phyloP scores from a whole-genome alignment of 2,888 invertebrate genomes.

The Leistus spinibarbis region DNA sequence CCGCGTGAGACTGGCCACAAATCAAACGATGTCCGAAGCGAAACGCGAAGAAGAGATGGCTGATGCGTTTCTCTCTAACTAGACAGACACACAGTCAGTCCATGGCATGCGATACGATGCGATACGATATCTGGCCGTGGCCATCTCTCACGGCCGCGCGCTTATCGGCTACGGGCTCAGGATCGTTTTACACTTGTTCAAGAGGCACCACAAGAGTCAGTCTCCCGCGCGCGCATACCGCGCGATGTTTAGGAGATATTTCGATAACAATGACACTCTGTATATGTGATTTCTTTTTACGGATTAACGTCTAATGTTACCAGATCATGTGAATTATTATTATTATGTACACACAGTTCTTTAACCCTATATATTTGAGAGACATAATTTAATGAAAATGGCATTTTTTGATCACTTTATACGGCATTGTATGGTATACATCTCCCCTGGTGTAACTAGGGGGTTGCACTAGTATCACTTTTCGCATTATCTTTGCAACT shows the following conservation, averaged over 20 bases:
- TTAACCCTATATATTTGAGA: not conserved
- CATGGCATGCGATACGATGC: not conserved
- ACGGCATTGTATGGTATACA: no score
- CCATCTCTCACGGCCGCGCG: constrained; percentile 41
- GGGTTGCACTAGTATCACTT: constrained; percentile 23
- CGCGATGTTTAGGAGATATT: constrained; percentile 31
- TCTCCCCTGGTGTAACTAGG: not conserved
- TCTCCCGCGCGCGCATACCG: constrained; percentile 28
- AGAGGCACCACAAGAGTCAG: constrained; percentile 2
- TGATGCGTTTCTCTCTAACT: constrained; percentile 40
- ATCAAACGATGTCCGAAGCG: constrained; percentile 46
- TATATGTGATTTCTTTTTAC: constrained; percentile 15
- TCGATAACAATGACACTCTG: constrained; percentile 36
- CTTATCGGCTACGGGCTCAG: constrained; percentile 24
- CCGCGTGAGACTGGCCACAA: constrained; percentile 46
- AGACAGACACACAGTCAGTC: constrained; percentile 43
- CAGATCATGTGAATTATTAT: not conserved
- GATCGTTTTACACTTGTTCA: constrained; percentile 39
- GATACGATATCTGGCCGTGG: constrained; percentile 44
- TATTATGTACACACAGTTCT: not conserved
- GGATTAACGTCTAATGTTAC: not conserved
- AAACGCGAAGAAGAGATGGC: not conserved
- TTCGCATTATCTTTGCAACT: constrained; percentile 34
- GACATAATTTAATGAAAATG: not conserved
- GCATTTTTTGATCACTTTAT: not conserved